phyloP scores from a whole-genome alignment of 1,140 invertebrate species.

The Sminthurinus signatus region DNA sequence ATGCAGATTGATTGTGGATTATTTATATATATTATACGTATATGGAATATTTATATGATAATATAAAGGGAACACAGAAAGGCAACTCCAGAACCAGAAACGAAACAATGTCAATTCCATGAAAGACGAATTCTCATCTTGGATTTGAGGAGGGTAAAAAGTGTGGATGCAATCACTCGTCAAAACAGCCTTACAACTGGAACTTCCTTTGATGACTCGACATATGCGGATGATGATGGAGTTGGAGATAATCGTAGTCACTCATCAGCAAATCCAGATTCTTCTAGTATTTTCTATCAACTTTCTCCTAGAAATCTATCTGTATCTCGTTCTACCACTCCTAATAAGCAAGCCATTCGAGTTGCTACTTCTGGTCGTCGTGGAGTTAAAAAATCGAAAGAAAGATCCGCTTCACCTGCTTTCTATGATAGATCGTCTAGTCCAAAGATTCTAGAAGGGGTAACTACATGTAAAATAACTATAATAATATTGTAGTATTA shows the following conservation, averaged over 20 bases:
- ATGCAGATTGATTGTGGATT: not conserved
- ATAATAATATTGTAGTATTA: no score
- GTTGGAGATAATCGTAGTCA: constrained; percentile 24
- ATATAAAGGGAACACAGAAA: constrained; percentile 16
- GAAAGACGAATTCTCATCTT: constrained; percentile 33
- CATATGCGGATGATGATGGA: constrained; percentile 30
- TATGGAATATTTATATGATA: not conserved
- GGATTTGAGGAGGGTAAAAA: constrained; percentile 36
- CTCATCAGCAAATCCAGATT: constrained; percentile 22
- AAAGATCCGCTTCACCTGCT: constrained; percentile 27
- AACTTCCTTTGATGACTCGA: constrained; percentile 30
- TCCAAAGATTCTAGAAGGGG: constrained; percentile 38
- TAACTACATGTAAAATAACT: constrained; percentile 14
- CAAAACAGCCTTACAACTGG: constrained; percentile 28
- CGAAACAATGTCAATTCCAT: constrained; percentile 34
- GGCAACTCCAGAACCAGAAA: constrained; percentile 36
- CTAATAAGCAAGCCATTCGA: constrained; percentile 4
- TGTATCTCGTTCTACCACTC: constrained; percentile 33
- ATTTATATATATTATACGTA: no score
- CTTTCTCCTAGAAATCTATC: constrained; percentile 31
- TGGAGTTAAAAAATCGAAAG: constrained; percentile 17
- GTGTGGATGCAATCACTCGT: constrained; percentile 34
- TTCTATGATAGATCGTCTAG: constrained; percentile 32
- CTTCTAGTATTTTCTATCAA: constrained; percentile 25
- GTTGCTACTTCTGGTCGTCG: not conserved